Evolutionary conservation across 2,797 vertebrate species (phyloP), one percentile per base, ranked within the genome.

Genomic region (Eleutherodactylus coqui): DNA sequence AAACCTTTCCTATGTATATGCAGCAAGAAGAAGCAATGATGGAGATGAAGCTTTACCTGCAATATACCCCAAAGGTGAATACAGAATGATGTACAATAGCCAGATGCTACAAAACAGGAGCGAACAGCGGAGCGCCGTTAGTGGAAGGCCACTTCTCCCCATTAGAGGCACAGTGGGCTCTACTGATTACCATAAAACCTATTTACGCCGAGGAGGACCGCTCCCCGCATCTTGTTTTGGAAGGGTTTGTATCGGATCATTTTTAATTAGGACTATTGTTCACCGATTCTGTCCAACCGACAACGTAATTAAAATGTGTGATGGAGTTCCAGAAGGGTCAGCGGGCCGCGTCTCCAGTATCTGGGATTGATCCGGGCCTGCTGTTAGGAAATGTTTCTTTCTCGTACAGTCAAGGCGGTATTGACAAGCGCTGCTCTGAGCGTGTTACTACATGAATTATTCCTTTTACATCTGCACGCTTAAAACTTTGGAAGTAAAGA

Each of bases 271-370:
- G n/a, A 73, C 7, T 45, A 83, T 49, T 60, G 69, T 45, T 75
- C 36, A 45, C 69, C 45, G 55, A 41, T 75, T 75, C 45, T 60
- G n/a, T 83, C 69, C 69, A 75, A 83, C 69, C 16, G 41, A 69
- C 49, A 83, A 36, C 38, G 29, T 32, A 75, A 83, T 83, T 83
- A 84, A 84, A 77, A 36, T 49, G 45, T 77, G 21, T 78, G 75
- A 84, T 84, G 19, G 32, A 53, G 73, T 49, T 78, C 29, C 45
- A 34, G n/a, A 70, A 62, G 27, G 32, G 58, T 78, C 75, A 84
- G 75, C 55, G 7, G 75, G 75, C 32, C 27, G 41, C 11, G 60
- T 67, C 29, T 62, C 43, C 8, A 84, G 36, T 62, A 43, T 47
- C 38, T 77, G 7, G 11, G 43, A 84, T 77, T 84, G 83, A 84